phyloP scores from a whole-genome alignment of 2,888 invertebrate genomes.

The Caenorhabditis sinica region DNA sequence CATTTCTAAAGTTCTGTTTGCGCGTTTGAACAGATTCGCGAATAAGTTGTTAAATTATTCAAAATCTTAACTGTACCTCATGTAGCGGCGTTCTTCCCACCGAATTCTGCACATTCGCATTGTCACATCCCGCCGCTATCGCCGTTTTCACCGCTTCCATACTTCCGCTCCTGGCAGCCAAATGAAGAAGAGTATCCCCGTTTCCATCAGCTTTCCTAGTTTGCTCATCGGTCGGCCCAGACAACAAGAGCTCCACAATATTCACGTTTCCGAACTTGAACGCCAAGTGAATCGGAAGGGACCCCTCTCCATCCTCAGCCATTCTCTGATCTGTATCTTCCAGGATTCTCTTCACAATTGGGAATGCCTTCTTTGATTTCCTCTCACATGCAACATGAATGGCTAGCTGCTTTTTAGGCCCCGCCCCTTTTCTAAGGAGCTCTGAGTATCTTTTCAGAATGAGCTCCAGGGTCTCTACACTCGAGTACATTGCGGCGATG shows the following conservation, averaged over 20 bases:
- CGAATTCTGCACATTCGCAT: constrained; percentile 92
- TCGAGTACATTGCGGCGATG: constrained; percentile 94
- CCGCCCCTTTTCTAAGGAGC: constrained; percentile 91
- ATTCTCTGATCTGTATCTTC: constrained; percentile 93
- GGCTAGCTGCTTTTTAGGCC: constrained; percentile 92
- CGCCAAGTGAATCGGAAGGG: constrained; percentile 80
- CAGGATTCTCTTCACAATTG: constrained; percentile 92
- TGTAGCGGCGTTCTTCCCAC: constrained; percentile 96
- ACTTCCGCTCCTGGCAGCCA: constrained; percentile 89
- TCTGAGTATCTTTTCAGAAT: constrained; percentile 90
- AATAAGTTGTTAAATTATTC: neutral
- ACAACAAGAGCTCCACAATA: constrained; percentile 94
- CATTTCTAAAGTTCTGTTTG: too few relatives aligned
- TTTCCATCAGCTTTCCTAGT: constrained; percentile 87
- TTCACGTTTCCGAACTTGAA: constrained; percentile 92
- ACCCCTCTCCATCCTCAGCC: constrained; percentile 78
- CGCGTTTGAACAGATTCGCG: too few relatives aligned
- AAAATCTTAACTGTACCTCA: constrained; percentile 87
- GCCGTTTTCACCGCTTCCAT: constrained; percentile 76
- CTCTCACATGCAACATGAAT: constrained; percentile 96
- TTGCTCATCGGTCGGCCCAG: constrained; percentile 91
- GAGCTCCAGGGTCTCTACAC: constrained; percentile 95
- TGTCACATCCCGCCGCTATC: constrained; percentile 87
- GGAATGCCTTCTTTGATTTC: constrained; percentile 94
- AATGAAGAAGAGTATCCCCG: constrained; percentile 95